A percentile compares a stretch with the other conserved stretches of the same genome.
These are phyloP conservation scores for Alviniconcha strummeri DNA, from an alignment of 2,888 invertebrate species.

Conservation along the genomic window DNA sequence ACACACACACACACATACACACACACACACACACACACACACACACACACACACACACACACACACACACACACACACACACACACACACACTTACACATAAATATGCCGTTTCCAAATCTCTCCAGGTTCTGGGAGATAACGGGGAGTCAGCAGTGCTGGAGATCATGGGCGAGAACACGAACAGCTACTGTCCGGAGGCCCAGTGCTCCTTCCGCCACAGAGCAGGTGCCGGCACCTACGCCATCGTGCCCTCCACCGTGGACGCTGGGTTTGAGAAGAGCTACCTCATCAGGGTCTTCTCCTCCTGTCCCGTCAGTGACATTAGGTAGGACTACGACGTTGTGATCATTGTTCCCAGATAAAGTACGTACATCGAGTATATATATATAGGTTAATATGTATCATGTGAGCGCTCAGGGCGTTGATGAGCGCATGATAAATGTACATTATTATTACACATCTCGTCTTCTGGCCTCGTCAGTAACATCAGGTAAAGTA, in stretches of 20 bases:
- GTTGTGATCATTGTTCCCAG: no score
- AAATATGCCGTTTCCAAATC: no score
- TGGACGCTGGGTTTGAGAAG: constrained; percentile 52
- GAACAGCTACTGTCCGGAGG: constrained; percentile 53
- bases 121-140: constrained; percentile 46
- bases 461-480: no score
- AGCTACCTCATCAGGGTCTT: constrained; percentile 60
- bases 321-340: constrained; percentile 46
- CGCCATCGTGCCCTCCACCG: constrained; percentile 56
- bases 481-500: no score
- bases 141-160: constrained; percentile 32
- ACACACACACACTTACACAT: no score
- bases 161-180: constrained; percentile 52
- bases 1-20: background rate
- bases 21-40: background rate
- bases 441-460: no score
- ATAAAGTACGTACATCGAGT: no score
- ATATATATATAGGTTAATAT: no score
- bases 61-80: background rate
- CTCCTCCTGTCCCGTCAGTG: constrained; percentile 49
- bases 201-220: constrained; percentile 53
- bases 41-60: background rate
- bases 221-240: constrained; percentile 52
- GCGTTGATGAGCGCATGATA: no score
- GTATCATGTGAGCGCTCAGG: no score